A percentile compares a stretch with the other conserved stretches of the same genome.
phyloP scores from a whole-genome alignment of 1,140 invertebrate species.

The Drosophila biarmipes region DNA sequence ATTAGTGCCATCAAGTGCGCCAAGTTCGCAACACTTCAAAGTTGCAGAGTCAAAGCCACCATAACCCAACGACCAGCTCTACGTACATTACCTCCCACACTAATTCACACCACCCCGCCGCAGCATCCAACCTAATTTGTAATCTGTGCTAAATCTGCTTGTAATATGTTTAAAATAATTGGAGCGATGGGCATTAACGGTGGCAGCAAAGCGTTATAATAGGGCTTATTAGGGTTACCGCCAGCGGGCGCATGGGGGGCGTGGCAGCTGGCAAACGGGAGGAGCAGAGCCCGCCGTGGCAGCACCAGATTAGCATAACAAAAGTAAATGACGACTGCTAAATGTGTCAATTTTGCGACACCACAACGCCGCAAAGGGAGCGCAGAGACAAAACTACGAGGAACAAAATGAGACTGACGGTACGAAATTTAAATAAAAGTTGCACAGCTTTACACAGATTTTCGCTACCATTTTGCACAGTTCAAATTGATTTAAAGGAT shows the following conservation, averaged over 20 bases:
- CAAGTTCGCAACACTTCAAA: slow-evolving; percentile 52
- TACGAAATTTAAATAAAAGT: neutral
- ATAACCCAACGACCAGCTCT: neutral
- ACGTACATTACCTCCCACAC: neutral
- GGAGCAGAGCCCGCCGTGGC: slow-evolving; percentile 7
- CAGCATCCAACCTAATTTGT: slow-evolving; percentile 44
- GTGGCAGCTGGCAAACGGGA: slow-evolving; percentile 8
- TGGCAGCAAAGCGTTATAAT: slow-evolving; percentile 62
- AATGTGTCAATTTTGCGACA: slow-evolving; percentile 41
- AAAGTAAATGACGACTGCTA: slow-evolving; percentile 53
- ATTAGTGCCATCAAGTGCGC: slow-evolving; percentile 66
- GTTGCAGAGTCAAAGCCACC: slow-evolving; percentile 14
- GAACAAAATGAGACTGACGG: slow-evolving; percentile 3
- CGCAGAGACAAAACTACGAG: neutral
- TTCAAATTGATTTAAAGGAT: neutral
- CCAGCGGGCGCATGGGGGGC: slow-evolving; percentile 1
- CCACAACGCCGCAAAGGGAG: slow-evolving; percentile 10
- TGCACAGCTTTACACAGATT: neutral
- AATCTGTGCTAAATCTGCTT: slow-evolving; percentile 77
- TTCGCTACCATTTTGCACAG: neutral
- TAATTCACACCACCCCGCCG: slow-evolving; percentile 8
- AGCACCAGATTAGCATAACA: slow-evolving; percentile 57
- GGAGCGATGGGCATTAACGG: slow-evolving; percentile 67
- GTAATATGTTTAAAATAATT: slow-evolving; percentile 83
- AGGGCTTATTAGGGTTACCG: slow-evolving; percentile 63